Base-by-base conservation (phyloP, 1,140 invertebrate species). In the Propsilocerus akamusi region DNA sequence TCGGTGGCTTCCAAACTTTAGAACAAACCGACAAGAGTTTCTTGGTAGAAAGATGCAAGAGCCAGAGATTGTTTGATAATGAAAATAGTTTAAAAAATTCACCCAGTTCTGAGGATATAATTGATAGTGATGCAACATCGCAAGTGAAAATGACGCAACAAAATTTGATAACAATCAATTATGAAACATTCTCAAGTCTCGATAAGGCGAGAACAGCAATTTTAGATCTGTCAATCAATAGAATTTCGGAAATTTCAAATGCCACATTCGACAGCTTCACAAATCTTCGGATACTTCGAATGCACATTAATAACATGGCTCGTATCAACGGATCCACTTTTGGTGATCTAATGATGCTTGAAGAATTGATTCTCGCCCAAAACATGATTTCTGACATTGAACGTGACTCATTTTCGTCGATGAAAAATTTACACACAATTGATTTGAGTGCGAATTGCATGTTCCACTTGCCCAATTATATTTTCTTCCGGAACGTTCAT, bases 161-260 rank as follows among this genome's bases (percentile, higher is more conserved):
- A 20, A 41, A 41, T 41, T 41, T 41, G 22, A 14, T 20, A 41
- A 20, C 34, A 41, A 41, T 41, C 34, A 41, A 41, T n/a, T n/a
- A n/a, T 10, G 12, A 41, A 17, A 41, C 34, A 41, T 20, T 41
- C 34, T 41, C 11, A 41, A 41, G 22, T 41, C 34, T 20, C 34
- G 17, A 41, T 17, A 41, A 41, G 22, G 34, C 34, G 5, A 41
- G 34, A 17, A 41, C 17, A 17, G 34, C 34, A 41, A 41, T 41
- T 41, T 41, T 41, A 20, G 34, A 41, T 41, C 34, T 41, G 34
- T 41, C 34, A 41, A 41, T 41, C 34, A 41, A 41, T 20, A 41
- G 22, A 41, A 41, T 41, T 41, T 41, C 34, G 14, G n/a, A 20
- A 20, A 41, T 41, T 41, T 14, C 17, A 20, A 20, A 14, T n/a